A percentile compares a stretch with the other conserved stretches of the same genome.
These are phyloP conservation scores for Mormyrops boulengeri DNA, from an alignment of 2,797 vertebrate species.

Conservation along the genomic window DNA sequence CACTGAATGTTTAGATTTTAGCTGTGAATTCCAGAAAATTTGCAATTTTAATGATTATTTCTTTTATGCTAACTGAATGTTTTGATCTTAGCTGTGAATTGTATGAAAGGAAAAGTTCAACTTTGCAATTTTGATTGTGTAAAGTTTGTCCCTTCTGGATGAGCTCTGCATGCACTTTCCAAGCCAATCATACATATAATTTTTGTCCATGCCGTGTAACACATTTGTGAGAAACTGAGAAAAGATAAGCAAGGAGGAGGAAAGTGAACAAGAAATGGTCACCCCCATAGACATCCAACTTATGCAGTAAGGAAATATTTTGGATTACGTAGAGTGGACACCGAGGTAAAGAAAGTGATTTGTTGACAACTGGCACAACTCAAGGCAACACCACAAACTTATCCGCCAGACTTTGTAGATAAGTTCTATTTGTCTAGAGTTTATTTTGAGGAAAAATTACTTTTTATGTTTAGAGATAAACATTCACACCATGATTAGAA, in stretches of 20 bases:
- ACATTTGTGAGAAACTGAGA: background rate
- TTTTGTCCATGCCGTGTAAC: background rate
- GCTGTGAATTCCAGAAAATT: background rate
- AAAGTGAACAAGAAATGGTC: background rate
- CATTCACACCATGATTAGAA: background rate
- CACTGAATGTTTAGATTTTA: background rate
- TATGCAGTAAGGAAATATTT: background rate
- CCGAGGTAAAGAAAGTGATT: background rate
- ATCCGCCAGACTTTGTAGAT: background rate
- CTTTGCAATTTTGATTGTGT: background rate
- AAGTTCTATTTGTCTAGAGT: background rate
- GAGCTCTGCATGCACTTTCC: background rate
- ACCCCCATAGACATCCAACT: background rate
- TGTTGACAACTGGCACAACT: background rate
- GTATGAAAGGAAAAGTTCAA: background rate
- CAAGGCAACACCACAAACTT: background rate
- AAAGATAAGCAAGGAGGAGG: background rate
- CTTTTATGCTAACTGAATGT: background rate
- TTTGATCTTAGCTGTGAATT: background rate
- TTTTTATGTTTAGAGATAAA: background rate
- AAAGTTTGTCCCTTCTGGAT: background rate
- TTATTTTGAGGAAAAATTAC: background rate
- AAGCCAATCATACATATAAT: background rate
- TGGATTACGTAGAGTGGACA: background rate
- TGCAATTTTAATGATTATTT: background rate